Conservation (phyloP, 2,888 invertebrate genomes). For the Lepeophtheirus nordmannii region DNA sequence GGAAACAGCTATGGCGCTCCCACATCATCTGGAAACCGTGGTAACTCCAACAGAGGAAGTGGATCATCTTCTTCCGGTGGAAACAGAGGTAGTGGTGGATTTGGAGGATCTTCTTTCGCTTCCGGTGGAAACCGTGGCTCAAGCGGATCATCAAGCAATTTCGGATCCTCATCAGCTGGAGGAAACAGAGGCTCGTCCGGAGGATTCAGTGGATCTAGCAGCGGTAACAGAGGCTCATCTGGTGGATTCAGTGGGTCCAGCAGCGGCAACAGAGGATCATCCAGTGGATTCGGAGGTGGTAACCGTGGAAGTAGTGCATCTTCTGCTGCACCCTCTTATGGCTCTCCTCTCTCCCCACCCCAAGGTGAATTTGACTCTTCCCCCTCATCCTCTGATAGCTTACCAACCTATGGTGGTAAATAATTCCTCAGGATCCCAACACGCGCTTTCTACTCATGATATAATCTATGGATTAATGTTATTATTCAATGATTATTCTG, state of each 20-base stretch:
- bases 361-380: background rate
- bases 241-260: background rate
- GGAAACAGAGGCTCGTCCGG: background rate
- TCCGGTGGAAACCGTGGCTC: background rate
- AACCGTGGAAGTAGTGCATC: background rate
- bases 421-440: background rate
- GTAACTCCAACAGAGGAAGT: background rate
- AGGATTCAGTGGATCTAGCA: background rate
- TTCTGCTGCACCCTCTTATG: background rate
- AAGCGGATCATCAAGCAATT: background rate
- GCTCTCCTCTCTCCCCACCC: background rate
- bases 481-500: too few relatives aligned
- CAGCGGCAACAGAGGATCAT: background rate
- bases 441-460: too few relatives aligned
- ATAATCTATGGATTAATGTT: too few relatives aligned
- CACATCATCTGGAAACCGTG: slow-evolving; percentile 8
- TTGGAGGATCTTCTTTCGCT: background rate
- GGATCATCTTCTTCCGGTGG: slow-evolving; percentile 9
- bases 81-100: background rate
- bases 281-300: background rate
- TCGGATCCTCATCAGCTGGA: background rate
- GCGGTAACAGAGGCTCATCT: background rate
- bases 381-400: background rate
- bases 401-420: background rate
- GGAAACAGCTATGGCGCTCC: slow-evolving; percentile 13